A percentile compares a stretch with the other conserved stretches of the same genome.
phyloP scores from a whole-genome alignment of 2,888 invertebrate genomes.

The Halocaridina rubra region DNA sequence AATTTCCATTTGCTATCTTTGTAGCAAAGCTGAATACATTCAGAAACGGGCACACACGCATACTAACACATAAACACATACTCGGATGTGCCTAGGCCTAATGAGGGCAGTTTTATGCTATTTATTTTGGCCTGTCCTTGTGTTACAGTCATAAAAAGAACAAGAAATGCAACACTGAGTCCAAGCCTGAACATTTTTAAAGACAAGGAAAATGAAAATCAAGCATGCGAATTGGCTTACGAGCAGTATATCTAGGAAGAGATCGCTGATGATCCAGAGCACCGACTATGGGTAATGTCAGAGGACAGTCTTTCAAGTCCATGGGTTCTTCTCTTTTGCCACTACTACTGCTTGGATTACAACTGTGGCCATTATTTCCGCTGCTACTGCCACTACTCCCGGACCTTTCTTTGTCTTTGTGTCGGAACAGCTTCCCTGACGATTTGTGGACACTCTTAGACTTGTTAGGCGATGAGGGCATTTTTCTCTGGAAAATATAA shows the following conservation, averaged over 20 bases:
- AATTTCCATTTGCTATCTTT: too few relatives aligned
- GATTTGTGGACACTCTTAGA: constrained; percentile 59
- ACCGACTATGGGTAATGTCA: constrained; percentile 49
- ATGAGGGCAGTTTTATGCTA: neutral
- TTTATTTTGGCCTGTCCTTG: neutral
- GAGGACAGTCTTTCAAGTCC: constrained; percentile 60
- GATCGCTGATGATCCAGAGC: constrained; percentile 56
- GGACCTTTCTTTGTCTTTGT: constrained; percentile 59
- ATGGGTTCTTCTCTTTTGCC: constrained; percentile 43
- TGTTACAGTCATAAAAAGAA: neutral
- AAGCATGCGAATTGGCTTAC: constrained; percentile 22
- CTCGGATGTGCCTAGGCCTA: neutral
- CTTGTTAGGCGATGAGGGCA: constrained; percentile 62
- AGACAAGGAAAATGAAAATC: neutral
- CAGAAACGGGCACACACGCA: too few relatives aligned
- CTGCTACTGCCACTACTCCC: constrained; percentile 39
- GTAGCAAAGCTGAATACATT: too few relatives aligned
- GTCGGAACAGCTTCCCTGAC: constrained; percentile 58
- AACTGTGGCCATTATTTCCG: constrained; percentile 9
- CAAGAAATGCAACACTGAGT: neutral
- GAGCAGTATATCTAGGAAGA: constrained; percentile 53
- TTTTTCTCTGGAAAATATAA: too few relatives aligned
- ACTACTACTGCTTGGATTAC: constrained; percentile 38
- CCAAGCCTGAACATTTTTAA: neutral
- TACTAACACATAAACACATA: neutral